Evolutionary conservation across 2,888 invertebrate genomes (phyloP).

Genomic region (Physocephala rufipes): DNA sequence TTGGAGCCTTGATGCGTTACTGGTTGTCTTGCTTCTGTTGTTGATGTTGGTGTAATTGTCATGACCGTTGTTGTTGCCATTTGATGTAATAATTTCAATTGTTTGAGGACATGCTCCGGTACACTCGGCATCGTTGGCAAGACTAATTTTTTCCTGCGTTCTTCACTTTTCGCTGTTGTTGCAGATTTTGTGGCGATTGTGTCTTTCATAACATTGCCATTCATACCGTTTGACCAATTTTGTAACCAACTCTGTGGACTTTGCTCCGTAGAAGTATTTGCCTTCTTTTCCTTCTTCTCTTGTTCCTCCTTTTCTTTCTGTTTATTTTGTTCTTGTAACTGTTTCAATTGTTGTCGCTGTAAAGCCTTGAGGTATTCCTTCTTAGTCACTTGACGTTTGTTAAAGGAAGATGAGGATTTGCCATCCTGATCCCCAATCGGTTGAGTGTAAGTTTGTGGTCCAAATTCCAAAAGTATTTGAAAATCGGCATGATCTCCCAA

Average conservation of each 20-base stretch:
- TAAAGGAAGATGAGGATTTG: conserved; percentile 52
- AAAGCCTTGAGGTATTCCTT: conserved; percentile 49
- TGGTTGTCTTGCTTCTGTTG: conserved; percentile 13
- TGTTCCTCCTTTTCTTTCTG: conserved; percentile 57
- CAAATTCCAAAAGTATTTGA: conserved; percentile 79
- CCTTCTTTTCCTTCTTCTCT: conserved; percentile 64
- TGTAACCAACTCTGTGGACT: conserved; percentile 67
- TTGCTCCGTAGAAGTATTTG: conserved; percentile 52
- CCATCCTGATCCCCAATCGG: conserved; percentile 69
- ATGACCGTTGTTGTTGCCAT: conserved; percentile 53
- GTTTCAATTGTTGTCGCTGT: conserved; percentile 41
- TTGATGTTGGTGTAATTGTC: conserved; percentile 37
- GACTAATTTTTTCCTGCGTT: conserved; percentile 46
- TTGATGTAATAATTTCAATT: conserved; percentile 62
- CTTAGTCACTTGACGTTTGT: conserved; percentile 59
- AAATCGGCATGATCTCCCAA: conserved; percentile 85
- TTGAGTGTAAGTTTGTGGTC: conserved; percentile 80
- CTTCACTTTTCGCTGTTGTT: neutral
- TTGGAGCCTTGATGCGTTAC: neutral
- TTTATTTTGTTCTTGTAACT: conserved; percentile 46
- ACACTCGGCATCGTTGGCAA: conserved; percentile 66
- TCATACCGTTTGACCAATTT: conserved; percentile 69
- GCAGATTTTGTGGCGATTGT: neutral
- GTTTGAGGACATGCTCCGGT: conserved; percentile 61
- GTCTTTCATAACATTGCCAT: neutral